phyloP scores from a whole-genome alignment of 2,888 invertebrate genomes.

The Luffia ferchaultella region DNA sequence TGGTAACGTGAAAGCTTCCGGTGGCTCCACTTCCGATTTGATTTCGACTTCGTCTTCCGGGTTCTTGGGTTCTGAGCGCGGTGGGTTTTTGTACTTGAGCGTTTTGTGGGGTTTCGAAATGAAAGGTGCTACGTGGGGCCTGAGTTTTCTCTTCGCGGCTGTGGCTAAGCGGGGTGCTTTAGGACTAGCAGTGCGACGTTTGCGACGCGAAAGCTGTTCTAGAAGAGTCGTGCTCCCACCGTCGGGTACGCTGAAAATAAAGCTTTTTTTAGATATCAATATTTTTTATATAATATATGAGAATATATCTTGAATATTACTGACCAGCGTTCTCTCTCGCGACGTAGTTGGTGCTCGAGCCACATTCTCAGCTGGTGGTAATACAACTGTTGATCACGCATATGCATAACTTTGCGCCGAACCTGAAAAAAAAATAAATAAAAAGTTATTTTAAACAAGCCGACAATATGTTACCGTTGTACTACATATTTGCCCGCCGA shows the following conservation, averaged over 20 bases:
- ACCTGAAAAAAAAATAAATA: constrained; percentile 26
- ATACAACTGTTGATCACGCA: constrained; percentile 55
- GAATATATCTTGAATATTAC: not conserved
- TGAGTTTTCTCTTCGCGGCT: constrained; percentile 40
- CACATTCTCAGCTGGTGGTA: constrained; percentile 52
- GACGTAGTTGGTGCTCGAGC: constrained; percentile 46
- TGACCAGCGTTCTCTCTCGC: constrained; percentile 38
- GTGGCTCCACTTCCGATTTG: constrained; percentile 35
- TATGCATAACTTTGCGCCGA: constrained; percentile 55
- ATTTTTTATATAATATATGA: constrained; percentile 1
- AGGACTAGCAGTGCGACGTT: constrained; percentile 31
- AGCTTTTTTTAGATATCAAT: too few species aligned
- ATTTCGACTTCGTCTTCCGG: constrained; percentile 16
- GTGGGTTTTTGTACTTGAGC: constrained; percentile 37
- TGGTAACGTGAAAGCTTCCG: constrained; percentile 35
- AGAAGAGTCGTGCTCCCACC: constrained; percentile 31
- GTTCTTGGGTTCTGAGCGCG: constrained; percentile 21
- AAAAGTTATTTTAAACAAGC: not conserved
- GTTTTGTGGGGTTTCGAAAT: constrained; percentile 36
- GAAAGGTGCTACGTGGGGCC: constrained; percentile 26
- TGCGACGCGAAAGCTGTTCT: constrained; percentile 37
- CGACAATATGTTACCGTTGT: too few species aligned
- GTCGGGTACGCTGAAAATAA: constrained; percentile 31
- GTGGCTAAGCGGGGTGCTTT: constrained; percentile 27
- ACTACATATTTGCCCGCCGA: too few species aligned